phyloP scores from a whole-genome alignment of 2,888 invertebrate genomes.

The Chalcis sispes region DNA sequence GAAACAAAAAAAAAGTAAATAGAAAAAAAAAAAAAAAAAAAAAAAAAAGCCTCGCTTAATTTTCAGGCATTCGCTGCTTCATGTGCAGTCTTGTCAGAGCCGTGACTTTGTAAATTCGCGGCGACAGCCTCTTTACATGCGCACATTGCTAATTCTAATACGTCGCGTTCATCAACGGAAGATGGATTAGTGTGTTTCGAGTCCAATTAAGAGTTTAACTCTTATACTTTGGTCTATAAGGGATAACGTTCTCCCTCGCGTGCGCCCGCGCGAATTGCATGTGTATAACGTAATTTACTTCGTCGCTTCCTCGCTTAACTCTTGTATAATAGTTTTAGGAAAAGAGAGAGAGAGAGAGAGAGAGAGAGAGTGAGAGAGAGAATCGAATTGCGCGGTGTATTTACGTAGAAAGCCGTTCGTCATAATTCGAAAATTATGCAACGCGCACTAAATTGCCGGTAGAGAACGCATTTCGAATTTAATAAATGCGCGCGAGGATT shows the following conservation, averaged over 20 bases:
- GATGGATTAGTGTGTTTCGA: slow-evolving; percentile 53
- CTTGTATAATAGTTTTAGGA: slow-evolving; percentile 48
- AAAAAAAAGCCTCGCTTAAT: slow-evolving; percentile 11
- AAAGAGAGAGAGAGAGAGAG: no score
- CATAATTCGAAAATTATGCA: slow-evolving; percentile 41
- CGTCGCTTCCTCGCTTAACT: slow-evolving; percentile 10
- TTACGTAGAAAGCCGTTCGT: background rate
- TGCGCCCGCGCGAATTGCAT: slow-evolving; percentile 15
- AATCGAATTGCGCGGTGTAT: background rate
- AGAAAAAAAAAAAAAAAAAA: background rate
- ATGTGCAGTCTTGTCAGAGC: background rate
- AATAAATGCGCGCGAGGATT: slow-evolving; percentile 21
- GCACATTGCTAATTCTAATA: slow-evolving; percentile 52
- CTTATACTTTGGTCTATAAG: background rate
- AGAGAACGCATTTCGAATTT: slow-evolving; percentile 1
- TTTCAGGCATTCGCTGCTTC: slow-evolving; percentile 4
- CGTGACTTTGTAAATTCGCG: slow-evolving; percentile 1
- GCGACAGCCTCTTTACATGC: slow-evolving; percentile 30
- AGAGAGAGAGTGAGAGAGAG: no score
- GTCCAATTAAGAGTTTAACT: slow-evolving; percentile 53
- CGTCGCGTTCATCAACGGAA: slow-evolving; percentile 48
- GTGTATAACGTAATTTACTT: slow-evolving; percentile 33
- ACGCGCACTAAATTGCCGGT: slow-evolving; percentile 32
- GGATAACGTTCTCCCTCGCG: no score
- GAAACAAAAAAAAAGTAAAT: no score